Percentiles rank a stretch among this genome's conserved stretches.
Evolutionary conservation across 2,888 invertebrate genomes (phyloP).

Genomic region (Phyllotreta cruciferae): DNA sequence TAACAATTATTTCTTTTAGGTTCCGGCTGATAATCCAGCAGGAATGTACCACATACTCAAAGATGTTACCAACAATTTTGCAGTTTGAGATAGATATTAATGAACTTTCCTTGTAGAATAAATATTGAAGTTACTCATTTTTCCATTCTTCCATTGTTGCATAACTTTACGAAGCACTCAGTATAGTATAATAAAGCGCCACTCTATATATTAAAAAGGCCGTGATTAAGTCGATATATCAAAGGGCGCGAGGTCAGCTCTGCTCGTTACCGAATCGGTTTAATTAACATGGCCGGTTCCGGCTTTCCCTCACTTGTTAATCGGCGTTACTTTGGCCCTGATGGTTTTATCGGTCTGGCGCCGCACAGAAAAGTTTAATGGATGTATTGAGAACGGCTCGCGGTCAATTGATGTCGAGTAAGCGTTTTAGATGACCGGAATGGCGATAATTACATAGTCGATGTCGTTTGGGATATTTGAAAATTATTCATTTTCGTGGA

Average conservation of each 20-base stretch:
- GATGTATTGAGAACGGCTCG: constrained; percentile 22
- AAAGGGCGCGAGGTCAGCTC: constrained; percentile 26
- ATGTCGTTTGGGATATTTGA: no score
- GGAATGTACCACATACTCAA: constrained; percentile 44
- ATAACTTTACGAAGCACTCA: no score
- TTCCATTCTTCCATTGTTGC: no score
- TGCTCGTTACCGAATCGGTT: constrained; percentile 33
- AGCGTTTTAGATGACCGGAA: constrained; percentile 11
- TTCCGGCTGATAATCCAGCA: constrained; percentile 44
- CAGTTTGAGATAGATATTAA: constrained; percentile 1
- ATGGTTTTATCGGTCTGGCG: constrained; percentile 23
- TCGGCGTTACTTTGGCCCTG: constrained; percentile 28
- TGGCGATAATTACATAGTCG: neutral
- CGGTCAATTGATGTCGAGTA: constrained; percentile 15
- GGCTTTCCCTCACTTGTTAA: constrained; percentile 30
- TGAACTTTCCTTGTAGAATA: no score
- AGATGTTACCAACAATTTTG: constrained; percentile 40
- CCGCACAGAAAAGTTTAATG: constrained; percentile 25
- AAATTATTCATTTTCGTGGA: no score
- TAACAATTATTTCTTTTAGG: constrained; percentile 38
- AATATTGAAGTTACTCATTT: no score
- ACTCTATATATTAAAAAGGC: no score
- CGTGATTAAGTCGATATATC: constrained; percentile 7
- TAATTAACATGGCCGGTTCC: constrained; percentile 33
- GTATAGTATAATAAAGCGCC: no score